These are phyloP conservation scores for Volucella bombylans DNA, from an alignment of 2,888 invertebrate genomes.

Conservation along the genomic window DNA sequence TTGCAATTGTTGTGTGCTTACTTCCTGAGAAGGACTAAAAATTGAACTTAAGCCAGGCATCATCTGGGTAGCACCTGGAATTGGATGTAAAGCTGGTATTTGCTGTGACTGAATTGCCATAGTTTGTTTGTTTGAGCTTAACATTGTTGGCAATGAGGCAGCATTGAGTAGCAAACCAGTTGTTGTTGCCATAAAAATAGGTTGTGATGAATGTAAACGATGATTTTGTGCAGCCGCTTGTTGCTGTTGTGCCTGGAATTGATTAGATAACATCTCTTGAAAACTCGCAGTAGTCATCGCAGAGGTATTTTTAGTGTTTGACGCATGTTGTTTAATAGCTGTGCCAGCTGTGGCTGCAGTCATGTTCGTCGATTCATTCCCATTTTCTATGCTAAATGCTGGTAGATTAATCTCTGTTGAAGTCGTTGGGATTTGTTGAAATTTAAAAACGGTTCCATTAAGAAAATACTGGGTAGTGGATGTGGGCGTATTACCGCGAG, in stretches of 20 bases:
- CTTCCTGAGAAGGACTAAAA: conserved; percentile 76
- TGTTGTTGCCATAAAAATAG: conserved; percentile 82
- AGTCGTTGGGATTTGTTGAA: conserved; percentile 76
- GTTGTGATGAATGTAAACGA: conserved; percentile 78
- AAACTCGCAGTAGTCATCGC: conserved; percentile 76
- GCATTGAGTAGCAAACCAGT: conserved; percentile 81
- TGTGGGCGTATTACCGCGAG: conserved; percentile 76
- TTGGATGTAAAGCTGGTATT: conserved; percentile 81
- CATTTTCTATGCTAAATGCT: conserved; percentile 54
- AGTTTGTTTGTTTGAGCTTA: conserved; percentile 75
- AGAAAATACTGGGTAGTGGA: conserved; percentile 81
- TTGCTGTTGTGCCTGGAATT: conserved; percentile 77
- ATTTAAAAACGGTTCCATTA: conserved; percentile 82
- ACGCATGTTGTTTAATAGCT: conserved; percentile 52
- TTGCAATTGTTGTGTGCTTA: conserved; percentile 71
- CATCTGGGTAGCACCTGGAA: conserved; percentile 75
- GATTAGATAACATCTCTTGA: conserved; percentile 78
- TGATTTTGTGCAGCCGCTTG: conserved; percentile 78
- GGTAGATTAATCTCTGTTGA: conserved; percentile 26
- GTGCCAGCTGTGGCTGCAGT: conserved; percentile 49
- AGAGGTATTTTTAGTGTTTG: conserved; percentile 72
- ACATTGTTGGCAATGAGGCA: conserved; percentile 81
- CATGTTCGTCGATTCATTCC: conserved; percentile 57
- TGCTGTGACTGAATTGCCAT: conserved; percentile 71
- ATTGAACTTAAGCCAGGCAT: conserved; percentile 80